These are phyloP conservation scores for Matsumurasca onukii DNA, from an alignment of 1,140 invertebrate species.

Conservation along the genomic window DNA sequence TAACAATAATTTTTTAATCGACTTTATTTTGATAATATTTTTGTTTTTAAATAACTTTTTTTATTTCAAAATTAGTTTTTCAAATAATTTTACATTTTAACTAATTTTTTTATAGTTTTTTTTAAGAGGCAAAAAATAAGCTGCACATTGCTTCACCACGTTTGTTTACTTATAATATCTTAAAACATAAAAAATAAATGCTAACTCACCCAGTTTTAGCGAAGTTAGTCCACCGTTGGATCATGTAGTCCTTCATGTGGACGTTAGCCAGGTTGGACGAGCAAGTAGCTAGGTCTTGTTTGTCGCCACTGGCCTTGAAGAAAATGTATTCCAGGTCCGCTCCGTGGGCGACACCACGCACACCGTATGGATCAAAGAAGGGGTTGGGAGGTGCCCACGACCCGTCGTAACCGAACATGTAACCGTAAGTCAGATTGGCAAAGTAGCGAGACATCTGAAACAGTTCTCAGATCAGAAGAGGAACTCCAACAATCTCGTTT, in stretches of 20 bases:
- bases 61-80: too few relatives aligned
- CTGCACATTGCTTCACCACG: too few relatives aligned
- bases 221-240: background rate
- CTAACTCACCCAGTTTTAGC: background rate
- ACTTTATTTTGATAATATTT: too few relatives aligned
- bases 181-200: too few relatives aligned
- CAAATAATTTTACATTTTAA: too few relatives aligned
- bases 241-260: background rate
- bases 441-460: background rate
- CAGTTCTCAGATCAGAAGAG: background rate
- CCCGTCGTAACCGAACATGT: conserved; percentile 2
- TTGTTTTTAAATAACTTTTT: too few relatives aligned
- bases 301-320: too few relatives aligned
- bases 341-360: background rate
- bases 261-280: background rate
- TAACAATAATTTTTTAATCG: too few relatives aligned
- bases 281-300: background rate
- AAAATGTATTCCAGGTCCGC: background rate
- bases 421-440: background rate
- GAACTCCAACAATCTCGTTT: too few relatives aligned
- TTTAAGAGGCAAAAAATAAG: too few relatives aligned
- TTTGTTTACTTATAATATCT: too few relatives aligned
- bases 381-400: background rate
- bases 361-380: background rate
- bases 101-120: conserved; percentile 23